Percentiles rank a stretch among this genome's conserved stretches.
Evolutionary conservation across 92 coral and sea anemone species (phyloP).

Genomic region (Porites divaricata): DNA sequence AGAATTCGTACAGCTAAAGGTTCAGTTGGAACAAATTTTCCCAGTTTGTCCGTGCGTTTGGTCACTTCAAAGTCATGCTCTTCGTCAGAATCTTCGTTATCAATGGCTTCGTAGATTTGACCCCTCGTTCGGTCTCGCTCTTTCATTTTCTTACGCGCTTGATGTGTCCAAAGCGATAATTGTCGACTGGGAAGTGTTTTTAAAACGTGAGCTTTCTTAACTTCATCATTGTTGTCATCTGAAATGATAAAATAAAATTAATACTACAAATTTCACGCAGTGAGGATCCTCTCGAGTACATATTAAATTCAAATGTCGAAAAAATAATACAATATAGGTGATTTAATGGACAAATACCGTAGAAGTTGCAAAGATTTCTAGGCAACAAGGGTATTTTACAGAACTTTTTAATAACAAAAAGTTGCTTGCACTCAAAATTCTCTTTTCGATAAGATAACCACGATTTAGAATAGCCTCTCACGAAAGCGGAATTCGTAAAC

Average conservation of each 20-base stretch:
- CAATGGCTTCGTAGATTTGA: constrained; percentile 42
- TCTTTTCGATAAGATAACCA: no score
- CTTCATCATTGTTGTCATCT: constrained; percentile 10
- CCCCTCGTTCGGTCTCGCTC: constrained; percentile 20
- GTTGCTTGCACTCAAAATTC: neutral
- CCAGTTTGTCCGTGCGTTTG: constrained; percentile 25
- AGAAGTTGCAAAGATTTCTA: neutral
- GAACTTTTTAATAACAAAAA: neutral
- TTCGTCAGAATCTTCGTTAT: constrained; percentile 62
- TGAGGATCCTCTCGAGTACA: neutral
- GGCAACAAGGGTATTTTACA: neutral
- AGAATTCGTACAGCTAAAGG: constrained; percentile 39
- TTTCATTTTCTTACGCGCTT: constrained; percentile 27
- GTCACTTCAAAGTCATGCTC: constrained; percentile 31
- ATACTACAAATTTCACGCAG: neutral
- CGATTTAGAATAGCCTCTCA: no score
- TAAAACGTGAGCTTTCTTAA: constrained; percentile 41
- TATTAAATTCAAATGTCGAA: neutral
- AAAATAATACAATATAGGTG: neutral
- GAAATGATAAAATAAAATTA: neutral
- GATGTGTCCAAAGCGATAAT: constrained; percentile 60
- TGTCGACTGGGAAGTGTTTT: constrained; percentile 78
- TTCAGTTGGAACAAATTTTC: constrained; percentile 34
- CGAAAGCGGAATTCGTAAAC: no score
- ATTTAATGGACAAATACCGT: neutral